These are phyloP conservation scores for Chaetops frenatus DNA, from an alignment of 2,113 vertebrate genomes.

Conservation along the genomic window DNA sequence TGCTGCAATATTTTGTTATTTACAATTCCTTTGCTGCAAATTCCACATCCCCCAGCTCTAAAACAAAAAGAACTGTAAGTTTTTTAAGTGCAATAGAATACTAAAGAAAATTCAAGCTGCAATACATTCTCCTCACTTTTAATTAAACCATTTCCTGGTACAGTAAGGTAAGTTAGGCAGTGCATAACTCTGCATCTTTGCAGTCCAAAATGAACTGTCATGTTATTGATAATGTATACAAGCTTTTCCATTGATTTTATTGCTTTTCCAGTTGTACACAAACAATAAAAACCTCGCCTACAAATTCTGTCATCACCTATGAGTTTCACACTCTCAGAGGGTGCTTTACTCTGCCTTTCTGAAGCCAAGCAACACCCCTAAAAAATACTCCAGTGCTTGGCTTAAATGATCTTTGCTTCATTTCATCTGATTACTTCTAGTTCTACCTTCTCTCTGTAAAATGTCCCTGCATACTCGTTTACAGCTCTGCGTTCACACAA, in stretches of 20 bases:
- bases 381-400: neutral
- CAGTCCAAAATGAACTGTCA: neutral
- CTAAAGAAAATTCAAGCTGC: neutral
- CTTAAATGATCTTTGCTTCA: slow-evolving; percentile 16
- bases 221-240: neutral
- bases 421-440: slow-evolving; percentile 13
- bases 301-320: neutral
- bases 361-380: neutral
- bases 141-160: neutral
- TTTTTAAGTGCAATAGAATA: neutral
- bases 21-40: neutral
- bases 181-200: neutral
- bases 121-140: neutral
- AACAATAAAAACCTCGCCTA: neutral
- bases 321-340: neutral
- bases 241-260: neutral
- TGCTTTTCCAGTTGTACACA: neutral
- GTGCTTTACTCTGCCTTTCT: neutral
- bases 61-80: neutral
- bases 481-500: neutral
- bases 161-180: neutral
- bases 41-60: neutral
- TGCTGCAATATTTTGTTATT: neutral
- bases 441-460: neutral
- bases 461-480: neutral